These are phyloP conservation scores for Choristoneura rosaceana DNA, from an alignment of 2,888 invertebrate species.

Conservation along the genomic window DNA sequence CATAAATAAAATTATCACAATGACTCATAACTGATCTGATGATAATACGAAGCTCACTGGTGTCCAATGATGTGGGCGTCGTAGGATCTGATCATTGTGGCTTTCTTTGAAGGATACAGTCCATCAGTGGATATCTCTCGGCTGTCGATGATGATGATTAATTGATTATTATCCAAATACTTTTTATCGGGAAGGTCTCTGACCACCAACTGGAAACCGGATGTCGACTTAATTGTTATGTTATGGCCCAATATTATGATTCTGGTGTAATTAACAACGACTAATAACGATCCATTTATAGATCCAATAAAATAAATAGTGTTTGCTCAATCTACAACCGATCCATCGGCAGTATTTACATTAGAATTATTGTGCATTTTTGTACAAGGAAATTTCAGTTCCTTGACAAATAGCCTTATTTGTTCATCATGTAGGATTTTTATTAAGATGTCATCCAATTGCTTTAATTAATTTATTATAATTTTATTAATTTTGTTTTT, in stretches of 20 bases:
- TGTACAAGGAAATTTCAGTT: background rate
- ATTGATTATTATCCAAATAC: background rate
- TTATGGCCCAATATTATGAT: constrained; percentile 18
- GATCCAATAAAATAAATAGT: constrained; percentile 31
- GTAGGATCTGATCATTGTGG: no score
- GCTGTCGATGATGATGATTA: no score
- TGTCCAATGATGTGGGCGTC: no score
- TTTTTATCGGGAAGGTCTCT: background rate
- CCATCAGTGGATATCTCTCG: no score
- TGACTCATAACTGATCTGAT: no score
- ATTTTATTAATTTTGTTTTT: no score
- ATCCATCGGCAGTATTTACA: constrained; percentile 1
- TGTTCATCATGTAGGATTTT: background rate
- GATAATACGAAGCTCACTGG: no score
- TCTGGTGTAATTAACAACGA: constrained; percentile 17
- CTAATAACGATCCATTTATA: constrained; percentile 29
- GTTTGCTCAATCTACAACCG: constrained; percentile 28
- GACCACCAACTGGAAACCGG: constrained; percentile 23
- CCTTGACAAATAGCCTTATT: constrained; percentile 2
- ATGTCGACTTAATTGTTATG: constrained; percentile 22
- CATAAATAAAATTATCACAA: no score
- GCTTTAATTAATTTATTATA: no score
- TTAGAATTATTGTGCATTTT: background rate
- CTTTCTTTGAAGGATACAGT: no score
- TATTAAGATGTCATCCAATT: background rate